Evolutionary conservation across 2,888 invertebrate genomes (phyloP).

Genomic region (Synergus umbraculus): DNA sequence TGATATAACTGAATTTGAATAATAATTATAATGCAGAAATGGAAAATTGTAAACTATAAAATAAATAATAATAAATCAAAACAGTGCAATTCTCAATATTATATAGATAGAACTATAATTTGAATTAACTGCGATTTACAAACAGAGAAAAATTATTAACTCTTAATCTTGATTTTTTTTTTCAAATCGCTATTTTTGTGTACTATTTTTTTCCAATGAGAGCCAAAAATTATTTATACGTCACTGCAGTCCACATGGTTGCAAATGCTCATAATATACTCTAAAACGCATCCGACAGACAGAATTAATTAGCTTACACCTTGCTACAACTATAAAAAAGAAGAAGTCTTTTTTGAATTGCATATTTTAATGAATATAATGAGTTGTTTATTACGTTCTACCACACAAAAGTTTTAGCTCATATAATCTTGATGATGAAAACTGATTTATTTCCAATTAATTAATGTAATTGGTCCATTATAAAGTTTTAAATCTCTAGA

Average conservation of each 20-base stretch:
- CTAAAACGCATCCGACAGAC: neutral
- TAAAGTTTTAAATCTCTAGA: too few species aligned
- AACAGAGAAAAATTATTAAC: too few species aligned
- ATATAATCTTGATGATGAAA: neutral
- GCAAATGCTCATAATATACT: neutral
- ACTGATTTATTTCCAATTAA: neutral
- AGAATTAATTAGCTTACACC: constrained; percentile 11
- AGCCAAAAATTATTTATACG: neutral
- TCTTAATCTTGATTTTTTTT: too few species aligned
- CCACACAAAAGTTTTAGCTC: neutral
- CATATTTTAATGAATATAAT: constrained; percentile 10
- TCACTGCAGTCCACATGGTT: neutral
- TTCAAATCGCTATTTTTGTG: neutral
- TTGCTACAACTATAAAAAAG: neutral
- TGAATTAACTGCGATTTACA: too few species aligned
- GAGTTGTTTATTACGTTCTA: constrained; percentile 8
- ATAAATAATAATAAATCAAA: too few species aligned
- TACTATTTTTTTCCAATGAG: neutral
- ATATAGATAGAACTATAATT: too few species aligned
- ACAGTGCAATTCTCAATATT: too few species aligned
- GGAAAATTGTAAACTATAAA: too few species aligned
- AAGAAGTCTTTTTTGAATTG: constrained; percentile 15
- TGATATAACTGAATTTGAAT: too few species aligned
- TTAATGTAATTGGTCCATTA: too few species aligned
- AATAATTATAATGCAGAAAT: too few species aligned